These are phyloP conservation scores for Sylvilagus floridanus DNA, from an alignment of 2,797 vertebrate species.

Conservation along the genomic window DNA sequence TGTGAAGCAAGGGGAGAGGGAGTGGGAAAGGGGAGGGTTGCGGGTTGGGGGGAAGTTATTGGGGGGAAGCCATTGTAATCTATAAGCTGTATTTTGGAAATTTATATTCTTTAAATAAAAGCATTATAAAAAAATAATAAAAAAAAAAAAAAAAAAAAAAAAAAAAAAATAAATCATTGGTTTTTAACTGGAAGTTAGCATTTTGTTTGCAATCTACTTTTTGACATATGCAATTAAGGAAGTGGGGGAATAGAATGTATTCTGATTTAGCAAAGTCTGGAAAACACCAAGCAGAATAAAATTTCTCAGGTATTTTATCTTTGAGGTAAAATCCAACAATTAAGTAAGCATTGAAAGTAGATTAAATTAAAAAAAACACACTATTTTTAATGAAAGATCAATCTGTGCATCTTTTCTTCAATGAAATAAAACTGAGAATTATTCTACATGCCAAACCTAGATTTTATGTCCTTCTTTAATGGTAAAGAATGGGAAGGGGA, in stretches of 20 bases:
- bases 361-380: background rate
- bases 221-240: conserved; percentile 44
- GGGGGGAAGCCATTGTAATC: too few species aligned
- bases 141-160: too few species aligned
- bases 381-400: background rate
- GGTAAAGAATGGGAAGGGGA: background rate
- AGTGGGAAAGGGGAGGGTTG: too few species aligned
- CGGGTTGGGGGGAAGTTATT: too few species aligned
- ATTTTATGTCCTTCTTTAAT: background rate
- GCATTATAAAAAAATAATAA: too few species aligned
- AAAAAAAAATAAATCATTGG: conserved; percentile 4
- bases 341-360: background rate
- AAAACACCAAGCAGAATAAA: background rate
- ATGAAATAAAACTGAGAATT: background rate
- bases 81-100: too few species aligned
- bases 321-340: conserved; percentile 15
- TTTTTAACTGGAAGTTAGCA: conserved; percentile 47
- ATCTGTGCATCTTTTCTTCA: background rate
- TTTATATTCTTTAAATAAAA: too few species aligned
- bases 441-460: background rate
- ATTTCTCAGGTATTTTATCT: conserved; percentile 4
- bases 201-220: background rate
- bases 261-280: conserved; percentile 36
- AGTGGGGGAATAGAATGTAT: background rate
- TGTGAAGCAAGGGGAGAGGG: too few species aligned